phyloP scores from a whole-genome alignment of 1,140 invertebrate species.

The Nasonia longicornis region DNA sequence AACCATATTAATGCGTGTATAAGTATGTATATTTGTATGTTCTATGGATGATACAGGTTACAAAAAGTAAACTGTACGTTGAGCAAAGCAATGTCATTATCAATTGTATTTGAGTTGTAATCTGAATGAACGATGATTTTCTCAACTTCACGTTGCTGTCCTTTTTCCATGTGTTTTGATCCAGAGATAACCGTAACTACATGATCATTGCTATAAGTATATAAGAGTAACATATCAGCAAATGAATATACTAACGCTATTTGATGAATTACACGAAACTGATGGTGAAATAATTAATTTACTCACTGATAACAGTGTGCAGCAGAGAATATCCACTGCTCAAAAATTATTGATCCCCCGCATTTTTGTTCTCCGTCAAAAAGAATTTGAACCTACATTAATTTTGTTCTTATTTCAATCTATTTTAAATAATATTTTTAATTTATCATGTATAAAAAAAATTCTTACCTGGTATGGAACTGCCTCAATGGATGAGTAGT shows the following conservation, averaged over 20 bases:
- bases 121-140: background rate
- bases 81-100: slow-evolving; percentile 35
- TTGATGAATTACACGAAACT: background rate
- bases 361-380: background rate
- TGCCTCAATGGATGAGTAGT: background rate
- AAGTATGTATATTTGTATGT: no score
- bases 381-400: background rate
- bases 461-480: slow-evolving; percentile 16
- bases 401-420: no score
- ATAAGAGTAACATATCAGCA: no score
- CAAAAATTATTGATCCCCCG: background rate
- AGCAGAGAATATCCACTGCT: background rate
- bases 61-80: slow-evolving; percentile 8
- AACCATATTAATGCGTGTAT: no score
- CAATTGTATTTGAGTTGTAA: background rate
- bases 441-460: no score
- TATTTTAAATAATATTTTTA: no score
- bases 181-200: background rate
- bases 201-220: no score
- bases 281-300: background rate
- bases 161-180: background rate
- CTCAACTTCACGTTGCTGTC: background rate
- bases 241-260: no score
- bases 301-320: background rate
- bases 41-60: background rate